phyloP scores from a whole-genome alignment of 2,113 vertebrate genomes.

The Ceyx margarethae region DNA sequence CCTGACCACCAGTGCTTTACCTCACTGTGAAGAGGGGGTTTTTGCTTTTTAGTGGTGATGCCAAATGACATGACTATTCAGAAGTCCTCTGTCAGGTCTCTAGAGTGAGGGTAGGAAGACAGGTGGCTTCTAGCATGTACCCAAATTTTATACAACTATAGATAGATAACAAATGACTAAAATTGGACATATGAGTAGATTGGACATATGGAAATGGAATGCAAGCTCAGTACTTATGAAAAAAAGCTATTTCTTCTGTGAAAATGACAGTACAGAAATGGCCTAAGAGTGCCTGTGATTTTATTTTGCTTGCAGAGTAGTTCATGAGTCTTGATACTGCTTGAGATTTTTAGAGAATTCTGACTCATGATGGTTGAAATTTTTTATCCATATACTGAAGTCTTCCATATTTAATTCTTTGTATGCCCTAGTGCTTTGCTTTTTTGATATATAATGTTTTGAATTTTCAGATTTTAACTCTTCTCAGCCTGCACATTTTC shows the following conservation, averaged over 20 bases:
- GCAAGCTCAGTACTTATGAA: neutral
- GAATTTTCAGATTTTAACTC: neutral
- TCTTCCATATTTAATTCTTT: neutral
- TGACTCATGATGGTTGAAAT: neutral
- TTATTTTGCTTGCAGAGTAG: neutral
- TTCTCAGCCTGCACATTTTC: neutral
- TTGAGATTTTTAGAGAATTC: neutral
- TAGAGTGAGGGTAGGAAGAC: neutral
- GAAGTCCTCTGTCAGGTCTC: neutral
- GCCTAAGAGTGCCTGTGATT: neutral
- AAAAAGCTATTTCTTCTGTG: neutral
- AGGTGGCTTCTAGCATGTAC: neutral
- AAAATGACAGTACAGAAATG: neutral
- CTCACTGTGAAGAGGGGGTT: neutral
- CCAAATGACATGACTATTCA: fast-evolving
- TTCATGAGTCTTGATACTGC: neutral
- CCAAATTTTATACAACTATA: neutral
- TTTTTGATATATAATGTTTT: neutral
- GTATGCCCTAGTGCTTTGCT: neutral
- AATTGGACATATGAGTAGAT: neutral
- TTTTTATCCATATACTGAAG: neutral
- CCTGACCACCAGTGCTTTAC: neutral
- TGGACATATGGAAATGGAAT: neutral
- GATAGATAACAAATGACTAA: neutral
- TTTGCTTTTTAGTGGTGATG: neutral